Evolutionary conservation across 2,888 invertebrate species (phyloP).

Genomic region (Hydrotaea cyrtoneurina): DNA sequence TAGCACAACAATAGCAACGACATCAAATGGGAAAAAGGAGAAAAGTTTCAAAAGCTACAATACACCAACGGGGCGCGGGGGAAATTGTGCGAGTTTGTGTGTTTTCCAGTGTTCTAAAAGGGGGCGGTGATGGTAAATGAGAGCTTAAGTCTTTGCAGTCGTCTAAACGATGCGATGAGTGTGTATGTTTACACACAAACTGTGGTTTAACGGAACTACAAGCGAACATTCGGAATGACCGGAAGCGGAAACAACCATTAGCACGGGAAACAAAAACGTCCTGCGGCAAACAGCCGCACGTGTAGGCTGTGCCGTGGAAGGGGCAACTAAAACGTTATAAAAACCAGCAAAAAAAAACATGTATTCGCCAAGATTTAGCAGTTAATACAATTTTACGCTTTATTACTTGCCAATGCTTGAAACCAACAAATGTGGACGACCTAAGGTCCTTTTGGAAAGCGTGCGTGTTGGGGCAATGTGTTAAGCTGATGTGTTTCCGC

Average conservation of each 20-base stretch:
- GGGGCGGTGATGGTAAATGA: no score
- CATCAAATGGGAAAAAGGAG: conserved; percentile 29
- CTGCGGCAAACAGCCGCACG: conserved; percentile 59
- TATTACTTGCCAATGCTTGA: conserved; percentile 60
- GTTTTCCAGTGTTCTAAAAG: no score
- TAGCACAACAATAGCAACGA: conserved; percentile 49
- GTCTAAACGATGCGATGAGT: conserved; percentile 17
- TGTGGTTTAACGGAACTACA: conserved; percentile 52
- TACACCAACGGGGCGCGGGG: no score
- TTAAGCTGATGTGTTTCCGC: conserved; percentile 22
- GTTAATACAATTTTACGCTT: conserved; percentile 62
- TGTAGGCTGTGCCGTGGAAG: conserved; percentile 19
- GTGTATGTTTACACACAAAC: conserved; percentile 14
- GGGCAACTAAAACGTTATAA: conserved; percentile 14
- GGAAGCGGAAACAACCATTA: conserved; percentile 72
- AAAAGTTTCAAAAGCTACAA: conserved; percentile 38
- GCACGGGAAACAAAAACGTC: conserved; percentile 53
- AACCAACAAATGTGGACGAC: not conserved
- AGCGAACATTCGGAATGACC: conserved; percentile 74
- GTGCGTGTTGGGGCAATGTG: not conserved
- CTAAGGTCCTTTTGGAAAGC: not conserved
- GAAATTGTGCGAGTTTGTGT: no score
- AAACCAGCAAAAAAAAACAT: conserved; percentile 55
- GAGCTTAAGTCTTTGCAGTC: not conserved
- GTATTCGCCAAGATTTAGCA: conserved; percentile 56